Conservation (phyloP, 2,797 vertebrate species). For the Scleropages formosus region DNA sequence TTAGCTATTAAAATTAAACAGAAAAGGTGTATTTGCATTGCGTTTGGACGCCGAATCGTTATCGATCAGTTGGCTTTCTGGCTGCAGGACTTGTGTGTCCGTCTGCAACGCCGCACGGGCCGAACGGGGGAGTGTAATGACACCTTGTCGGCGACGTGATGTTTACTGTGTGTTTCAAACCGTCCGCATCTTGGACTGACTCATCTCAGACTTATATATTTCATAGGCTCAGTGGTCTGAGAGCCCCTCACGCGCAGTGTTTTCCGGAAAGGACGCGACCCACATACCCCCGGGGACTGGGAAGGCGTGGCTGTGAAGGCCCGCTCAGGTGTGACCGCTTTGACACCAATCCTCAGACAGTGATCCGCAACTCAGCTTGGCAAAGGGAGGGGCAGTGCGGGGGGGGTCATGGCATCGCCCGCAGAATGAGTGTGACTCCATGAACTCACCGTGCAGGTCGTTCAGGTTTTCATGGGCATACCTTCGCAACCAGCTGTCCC, state of each 20-base stretch:
- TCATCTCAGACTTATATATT: background rate
- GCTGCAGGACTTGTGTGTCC: no score
- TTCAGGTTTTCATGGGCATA: background rate
- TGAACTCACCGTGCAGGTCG: background rate
- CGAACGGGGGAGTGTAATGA: slow-evolving; percentile 1
- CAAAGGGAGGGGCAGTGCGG: background rate
- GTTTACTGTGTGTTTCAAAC: background rate
- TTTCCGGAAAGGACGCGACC: background rate
- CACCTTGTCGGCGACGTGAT: background rate
- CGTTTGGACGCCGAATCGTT: background rate
- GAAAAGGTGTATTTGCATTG: background rate
- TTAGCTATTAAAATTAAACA: background rate
- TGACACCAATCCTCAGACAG: no score
- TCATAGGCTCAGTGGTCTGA: background rate
- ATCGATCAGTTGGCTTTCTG: background rate
- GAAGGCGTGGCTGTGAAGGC: no score
- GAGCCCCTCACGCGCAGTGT: background rate
- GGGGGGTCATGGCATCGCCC: background rate
- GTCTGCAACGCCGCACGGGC: no score
- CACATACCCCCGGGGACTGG: background rate
- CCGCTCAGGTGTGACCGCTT: background rate
- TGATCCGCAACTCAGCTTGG: background rate
- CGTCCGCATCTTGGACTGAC: background rate
- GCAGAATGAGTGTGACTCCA: background rate
- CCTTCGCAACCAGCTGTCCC: no score